Evolutionary conservation across 2,888 invertebrate species (phyloP).

Genomic region (Drosophila phalerata): DNA sequence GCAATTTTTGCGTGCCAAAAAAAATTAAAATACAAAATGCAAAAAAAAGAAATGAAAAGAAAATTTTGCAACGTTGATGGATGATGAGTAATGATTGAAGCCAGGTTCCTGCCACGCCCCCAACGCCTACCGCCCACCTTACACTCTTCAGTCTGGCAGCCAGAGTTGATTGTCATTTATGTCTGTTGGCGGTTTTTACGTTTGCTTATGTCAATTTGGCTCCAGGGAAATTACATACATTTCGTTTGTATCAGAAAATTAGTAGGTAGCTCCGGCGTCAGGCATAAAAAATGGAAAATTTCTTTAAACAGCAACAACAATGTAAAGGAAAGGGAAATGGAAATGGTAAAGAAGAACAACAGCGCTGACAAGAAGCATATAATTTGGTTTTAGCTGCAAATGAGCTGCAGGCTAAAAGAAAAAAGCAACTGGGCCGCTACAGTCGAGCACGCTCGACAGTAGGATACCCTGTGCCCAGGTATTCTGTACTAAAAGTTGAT

Average conservation of each 20-base stretch:
- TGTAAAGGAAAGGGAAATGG: too few species aligned
- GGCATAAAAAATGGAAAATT: slow-evolving; percentile 60
- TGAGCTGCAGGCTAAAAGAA: slow-evolving; percentile 60
- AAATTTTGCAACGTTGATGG: slow-evolving; percentile 78
- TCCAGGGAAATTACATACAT: slow-evolving; percentile 80
- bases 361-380: slow-evolving; percentile 46
- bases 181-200: slow-evolving; percentile 76
- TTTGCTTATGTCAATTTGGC: slow-evolving; percentile 81
- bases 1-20: slow-evolving; percentile 73
- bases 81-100: slow-evolving; percentile 82
- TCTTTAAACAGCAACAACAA: slow-evolving; percentile 30
- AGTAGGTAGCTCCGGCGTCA: slow-evolving; percentile 67
- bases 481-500: too few species aligned
- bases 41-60: slow-evolving; percentile 14
- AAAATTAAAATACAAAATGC: slow-evolving; percentile 33
- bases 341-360: not conserved
- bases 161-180: slow-evolving; percentile 75
- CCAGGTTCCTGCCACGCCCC: slow-evolving; percentile 51
- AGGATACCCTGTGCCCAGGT: too few species aligned
- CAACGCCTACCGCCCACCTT: not conserved
- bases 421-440: not conserved
- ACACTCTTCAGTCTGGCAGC: slow-evolving; percentile 27
- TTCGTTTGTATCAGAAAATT: slow-evolving; percentile 78
- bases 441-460: too few species aligned
- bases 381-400: slow-evolving; percentile 73